Evolutionary conservation across 2,888 invertebrate species (phyloP).

Genomic region (Drosophila suboccidentalis): DNA sequence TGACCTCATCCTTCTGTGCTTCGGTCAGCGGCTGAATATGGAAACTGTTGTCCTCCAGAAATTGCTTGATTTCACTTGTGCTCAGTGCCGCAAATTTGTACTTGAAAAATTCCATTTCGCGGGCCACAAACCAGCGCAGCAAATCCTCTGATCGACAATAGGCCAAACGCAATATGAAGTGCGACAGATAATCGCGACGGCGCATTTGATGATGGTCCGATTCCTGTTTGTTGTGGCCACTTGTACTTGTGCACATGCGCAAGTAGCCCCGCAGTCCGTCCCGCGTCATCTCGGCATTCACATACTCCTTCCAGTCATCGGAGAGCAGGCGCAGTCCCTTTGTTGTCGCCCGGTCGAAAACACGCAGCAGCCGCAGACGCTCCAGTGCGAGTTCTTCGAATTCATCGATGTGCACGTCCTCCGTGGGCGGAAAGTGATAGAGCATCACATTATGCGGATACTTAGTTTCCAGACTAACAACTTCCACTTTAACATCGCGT

Average conservation of each 20-base stretch:
- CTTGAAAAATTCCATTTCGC: slow-evolving; percentile 96
- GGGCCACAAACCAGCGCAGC: slow-evolving; percentile 93
- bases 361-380: slow-evolving; percentile 91
- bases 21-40: slow-evolving; percentile 89
- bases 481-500: slow-evolving; percentile 83
- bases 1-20: slow-evolving; percentile 89
- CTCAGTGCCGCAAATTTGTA: slow-evolving; percentile 90
- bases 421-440: slow-evolving; percentile 91
- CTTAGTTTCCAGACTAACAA: slow-evolving; percentile 83
- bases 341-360: slow-evolving; percentile 90
- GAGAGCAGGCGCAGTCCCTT: slow-evolving; percentile 88
- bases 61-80: slow-evolving; percentile 87
- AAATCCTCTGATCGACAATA: slow-evolving; percentile 95
- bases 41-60: slow-evolving; percentile 90
- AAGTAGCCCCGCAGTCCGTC: slow-evolving; percentile 89
- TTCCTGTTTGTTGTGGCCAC: slow-evolving; percentile 86
- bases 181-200: slow-evolving; percentile 94
- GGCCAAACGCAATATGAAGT: slow-evolving; percentile 96
- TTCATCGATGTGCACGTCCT: slow-evolving; percentile 91
- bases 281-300: slow-evolving; percentile 89
- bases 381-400: slow-evolving; percentile 96
- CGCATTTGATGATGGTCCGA: slow-evolving; percentile 89
- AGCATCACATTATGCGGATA: slow-evolving; percentile 93
- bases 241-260: slow-evolving; percentile 88
- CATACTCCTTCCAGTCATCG: slow-evolving; percentile 89